Evolutionary conservation across 2,888 invertebrate genomes (phyloP).

Genomic region (Corbicula japonica): DNA sequence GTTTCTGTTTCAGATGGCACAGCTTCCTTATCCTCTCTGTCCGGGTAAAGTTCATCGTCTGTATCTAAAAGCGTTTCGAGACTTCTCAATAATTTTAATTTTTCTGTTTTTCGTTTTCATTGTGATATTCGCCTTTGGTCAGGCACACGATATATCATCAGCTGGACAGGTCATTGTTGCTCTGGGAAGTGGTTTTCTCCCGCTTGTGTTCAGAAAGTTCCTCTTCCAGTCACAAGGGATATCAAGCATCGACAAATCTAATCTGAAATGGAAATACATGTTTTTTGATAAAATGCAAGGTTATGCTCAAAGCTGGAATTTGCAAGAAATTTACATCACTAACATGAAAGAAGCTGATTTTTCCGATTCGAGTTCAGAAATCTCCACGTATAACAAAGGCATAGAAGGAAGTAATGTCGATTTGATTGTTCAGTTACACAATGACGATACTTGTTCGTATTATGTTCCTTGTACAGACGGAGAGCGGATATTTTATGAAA

Average conservation of each 20-base stretch:
- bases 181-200: slow-evolving; percentile 54
- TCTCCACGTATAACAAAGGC: too few species aligned
- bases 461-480: too few species aligned
- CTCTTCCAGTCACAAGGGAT: slow-evolving; percentile 38
- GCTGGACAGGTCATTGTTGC: slow-evolving; percentile 45
- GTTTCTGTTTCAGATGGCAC: slow-evolving; percentile 42
- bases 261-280: slow-evolving; percentile 52
- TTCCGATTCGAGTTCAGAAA: too few species aligned
- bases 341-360: background rate
- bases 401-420: too few species aligned
- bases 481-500: too few species aligned
- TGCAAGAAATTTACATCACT: slow-evolving; percentile 33
- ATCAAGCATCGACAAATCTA: slow-evolving; percentile 35
- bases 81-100: slow-evolving; percentile 40
- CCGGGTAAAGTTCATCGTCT: slow-evolving; percentile 45
- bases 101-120: slow-evolving; percentile 56
- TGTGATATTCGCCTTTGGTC: slow-evolving; percentile 57
- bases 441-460: too few species aligned
- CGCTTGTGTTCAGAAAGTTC: slow-evolving; percentile 51
- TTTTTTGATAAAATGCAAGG: slow-evolving; percentile 23
- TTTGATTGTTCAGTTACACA: too few species aligned
- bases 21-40: slow-evolving; percentile 39
- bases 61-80: slow-evolving; percentile 46
- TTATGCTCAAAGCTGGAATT: slow-evolving; percentile 34
- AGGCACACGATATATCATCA: slow-evolving; percentile 48